Base-by-base conservation (phyloP, 2,797 vertebrate genomes). In the Psittacula echo region DNA sequence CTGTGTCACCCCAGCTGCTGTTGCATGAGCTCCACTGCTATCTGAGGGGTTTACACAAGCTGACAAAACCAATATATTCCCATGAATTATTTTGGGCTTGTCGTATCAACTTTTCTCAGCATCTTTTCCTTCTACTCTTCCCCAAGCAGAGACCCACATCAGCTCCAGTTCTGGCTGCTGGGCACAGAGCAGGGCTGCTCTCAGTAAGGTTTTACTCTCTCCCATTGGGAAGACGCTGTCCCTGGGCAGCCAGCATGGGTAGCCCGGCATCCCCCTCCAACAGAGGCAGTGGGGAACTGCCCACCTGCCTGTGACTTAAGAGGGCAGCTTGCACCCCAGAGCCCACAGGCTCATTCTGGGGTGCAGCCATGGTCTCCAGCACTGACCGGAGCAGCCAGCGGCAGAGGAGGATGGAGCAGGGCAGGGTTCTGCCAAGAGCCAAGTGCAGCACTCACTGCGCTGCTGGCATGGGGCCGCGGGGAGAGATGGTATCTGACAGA, bases 401-500 rank as follows among this genome's bases (percentile, higher is more conserved):
- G 37, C 53, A 77, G 30, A 77, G 19, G 26, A 65, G 27, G 65
- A 68, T 15, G 47, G 71, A 75, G 71, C 3, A 3, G 39, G 42
- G 44, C 54, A 61, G 47, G 67, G 5, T 39, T 48, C 65, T 87
- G 75, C 75, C 20, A 30, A 64, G 80, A 68, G 88, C 88, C 74
- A 79, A 80, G 70, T 20, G 56, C 54, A 72, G 79, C 45, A 20
- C 50, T 56, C 13, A 1, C 53, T 3, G 3, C 2, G 8, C 85
- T 73, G 75, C 61, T 0, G 1, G 77, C 4, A 2, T 3, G 44
- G 84, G 30, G 56, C 90, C 0, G 1, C 5, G 6, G 41, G 80
- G 81, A 91, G 60, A 95, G 96, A 95, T 96, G 77, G 58, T 96
- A 96, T 96, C 95, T 94, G 3, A 39, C 58, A 86, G 90, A 81